phyloP scores from a whole-genome alignment of 2,888 invertebrate genomes.

The Erebia ligea region DNA sequence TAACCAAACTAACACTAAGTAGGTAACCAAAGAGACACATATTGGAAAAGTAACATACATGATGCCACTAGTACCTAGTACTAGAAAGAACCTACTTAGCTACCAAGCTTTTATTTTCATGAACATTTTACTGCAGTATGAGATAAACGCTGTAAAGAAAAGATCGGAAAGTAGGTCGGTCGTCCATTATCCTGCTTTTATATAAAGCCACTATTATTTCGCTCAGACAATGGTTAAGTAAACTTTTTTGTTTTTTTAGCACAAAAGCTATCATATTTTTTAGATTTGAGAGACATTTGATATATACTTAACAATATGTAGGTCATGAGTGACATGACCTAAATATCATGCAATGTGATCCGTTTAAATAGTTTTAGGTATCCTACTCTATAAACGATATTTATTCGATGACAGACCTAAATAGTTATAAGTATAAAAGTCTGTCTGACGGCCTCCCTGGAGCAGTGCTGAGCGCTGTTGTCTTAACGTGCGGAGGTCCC shows the following conservation, averaged over 20 bases:
- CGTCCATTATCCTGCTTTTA: not conserved
- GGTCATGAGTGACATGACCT: constrained; percentile 11
- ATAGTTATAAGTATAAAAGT: too few species aligned
- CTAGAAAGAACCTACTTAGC: too few species aligned
- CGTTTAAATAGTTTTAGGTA: not conserved
- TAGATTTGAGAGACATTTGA: not conserved
- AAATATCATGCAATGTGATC: not conserved
- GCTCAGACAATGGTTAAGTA: not conserved
- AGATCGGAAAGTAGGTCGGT: not conserved
- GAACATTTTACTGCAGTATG: not conserved
- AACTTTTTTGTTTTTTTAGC: not conserved
- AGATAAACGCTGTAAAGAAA: not conserved
- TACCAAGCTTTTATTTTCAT: too few species aligned
- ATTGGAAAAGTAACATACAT: too few species aligned
- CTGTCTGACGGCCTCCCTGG: too few species aligned
- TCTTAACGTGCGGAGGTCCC: too few species aligned
- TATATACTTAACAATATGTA: not conserved
- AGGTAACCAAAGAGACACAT: too few species aligned
- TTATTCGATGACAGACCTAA: too few species aligned
- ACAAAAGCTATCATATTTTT: constrained; percentile 11
- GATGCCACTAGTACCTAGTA: too few species aligned
- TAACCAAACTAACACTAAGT: too few species aligned
- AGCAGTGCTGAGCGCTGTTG: too few species aligned
- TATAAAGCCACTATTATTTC: constrained; percentile 10
- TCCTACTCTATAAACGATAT: not conserved